A percentile compares a stretch with the other conserved stretches of the same genome.
phyloP scores from a whole-genome alignment of 2,888 invertebrate genomes.

The Volucella zonaria region DNA sequence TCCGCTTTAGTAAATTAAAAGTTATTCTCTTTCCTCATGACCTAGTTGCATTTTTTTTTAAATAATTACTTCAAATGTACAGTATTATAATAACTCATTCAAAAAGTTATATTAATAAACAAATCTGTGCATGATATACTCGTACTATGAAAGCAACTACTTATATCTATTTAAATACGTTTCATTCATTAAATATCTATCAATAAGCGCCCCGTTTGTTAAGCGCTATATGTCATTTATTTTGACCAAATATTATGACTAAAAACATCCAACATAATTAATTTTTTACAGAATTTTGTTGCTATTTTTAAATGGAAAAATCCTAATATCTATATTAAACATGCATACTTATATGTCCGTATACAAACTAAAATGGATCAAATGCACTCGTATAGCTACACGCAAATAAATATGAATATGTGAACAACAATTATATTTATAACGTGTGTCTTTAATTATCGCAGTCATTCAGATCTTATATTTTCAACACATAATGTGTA shows the following conservation, averaged over 20 bases:
- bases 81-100: background rate
- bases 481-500: too few species aligned
- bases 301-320: slow-evolving; percentile 35
- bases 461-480: too few species aligned
- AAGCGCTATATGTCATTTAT: slow-evolving; percentile 8
- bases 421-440: too few species aligned
- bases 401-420: too few species aligned
- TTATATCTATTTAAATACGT: too few species aligned
- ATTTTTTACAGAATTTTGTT: slow-evolving; percentile 10
- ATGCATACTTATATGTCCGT: background rate
- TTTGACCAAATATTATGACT: background rate
- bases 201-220: background rate
- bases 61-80: background rate
- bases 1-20: background rate
- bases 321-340: background rate
- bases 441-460: background rate
- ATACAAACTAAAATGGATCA: background rate
- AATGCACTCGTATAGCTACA: background rate
- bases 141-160: too few species aligned
- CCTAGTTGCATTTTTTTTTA: background rate
- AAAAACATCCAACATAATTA: slow-evolving; percentile 12
- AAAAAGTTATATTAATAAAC: too few species aligned
- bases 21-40: background rate
- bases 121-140: too few species aligned
- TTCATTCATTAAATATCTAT: too few species aligned